Evolutionary conservation across 2,797 vertebrate genomes (phyloP).

Genomic region (Rachycentron canadum): DNA sequence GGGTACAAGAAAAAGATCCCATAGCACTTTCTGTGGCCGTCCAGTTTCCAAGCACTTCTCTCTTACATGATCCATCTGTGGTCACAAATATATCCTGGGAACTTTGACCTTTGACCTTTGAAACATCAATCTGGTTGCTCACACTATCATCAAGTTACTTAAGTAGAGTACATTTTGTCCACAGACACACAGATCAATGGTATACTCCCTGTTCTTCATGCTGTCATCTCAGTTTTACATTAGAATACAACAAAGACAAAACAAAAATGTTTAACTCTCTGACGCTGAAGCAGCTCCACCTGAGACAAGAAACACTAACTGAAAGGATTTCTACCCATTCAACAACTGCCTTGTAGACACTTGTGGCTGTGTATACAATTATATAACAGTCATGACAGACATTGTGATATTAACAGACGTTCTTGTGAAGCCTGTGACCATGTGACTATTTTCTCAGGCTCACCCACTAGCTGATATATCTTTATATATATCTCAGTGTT

Average conservation of each 20-base stretch:
- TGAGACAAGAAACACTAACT: not conserved
- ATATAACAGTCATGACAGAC: not conserved
- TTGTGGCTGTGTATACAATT: not conserved
- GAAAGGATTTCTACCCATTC: constrained; percentile 8
- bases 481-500: no score
- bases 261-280: not conserved
- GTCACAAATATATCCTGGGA: constrained; percentile 50
- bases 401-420: not conserved
- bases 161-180: constrained; percentile 8
- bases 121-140: constrained; percentile 27
- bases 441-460: not conserved
- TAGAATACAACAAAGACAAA: no score
- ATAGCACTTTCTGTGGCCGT: not conserved
- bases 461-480: not conserved
- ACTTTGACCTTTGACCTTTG: constrained; percentile 50
- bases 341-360: constrained; percentile 2
- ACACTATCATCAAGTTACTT: constrained; percentile 42
- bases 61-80: constrained; percentile 36
- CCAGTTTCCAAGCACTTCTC: constrained; percentile 31
- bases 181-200: not conserved
- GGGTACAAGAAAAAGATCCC: constrained; percentile 25
- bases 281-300: not conserved
- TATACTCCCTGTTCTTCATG: not conserved
- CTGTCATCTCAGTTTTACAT: not conserved
- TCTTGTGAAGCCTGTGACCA: not conserved